Evolutionary conservation across 2,113 vertebrate species (phyloP), one percentile per base, ranked within the genome.

Genomic region (Sinocyclocheilus grahami): DNA sequence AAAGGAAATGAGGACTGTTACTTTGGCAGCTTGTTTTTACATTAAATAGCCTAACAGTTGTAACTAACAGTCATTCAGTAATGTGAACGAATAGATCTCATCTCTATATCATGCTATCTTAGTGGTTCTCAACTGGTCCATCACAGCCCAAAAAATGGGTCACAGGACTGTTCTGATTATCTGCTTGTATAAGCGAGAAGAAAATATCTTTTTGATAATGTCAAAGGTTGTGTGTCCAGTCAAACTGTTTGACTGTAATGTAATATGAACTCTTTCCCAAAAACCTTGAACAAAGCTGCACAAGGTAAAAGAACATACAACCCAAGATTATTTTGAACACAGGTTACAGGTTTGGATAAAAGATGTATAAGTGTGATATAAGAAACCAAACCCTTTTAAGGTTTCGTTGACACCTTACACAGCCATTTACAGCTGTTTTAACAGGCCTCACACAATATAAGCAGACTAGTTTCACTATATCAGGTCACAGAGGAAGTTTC

Each of bases 401-500:
- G 42, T 46, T 46, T 46, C 2, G 42, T 46, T 9, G 42, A 46
- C 42, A 10, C 46, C 46, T 46, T 46, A 46, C 2, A 46, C 1
- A 2, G 2, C 30, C 30, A 33, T 46, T 46, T 10, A 46, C 46
- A 46, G 1, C 0, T 11, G 46, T 46, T 46, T 46, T 46, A 46
- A 46, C 46, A 46, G 46, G 46, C 46, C 30, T 33, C 30, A 33
- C 53, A 42, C 78, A 80, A 24, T 62, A 20, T 6, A 42, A 60
- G 22, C 60, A 62, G 78, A 60, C 20, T 39, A 60, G 77, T 79
- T 79, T 79, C 77, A n/a, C 30, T 5, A n/a, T 79, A 62, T 79
- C 77, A 62, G 18, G 11, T 79, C 53, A 39, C 77, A 79, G 30
- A 39, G 18, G 13, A 13, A n/a, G 18, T 60, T 78, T 78, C 77